Evolutionary conservation across 2,113 vertebrate species (phyloP), one percentile per base, ranked within the genome.

Genomic region (Amphiprion percula): DNA sequence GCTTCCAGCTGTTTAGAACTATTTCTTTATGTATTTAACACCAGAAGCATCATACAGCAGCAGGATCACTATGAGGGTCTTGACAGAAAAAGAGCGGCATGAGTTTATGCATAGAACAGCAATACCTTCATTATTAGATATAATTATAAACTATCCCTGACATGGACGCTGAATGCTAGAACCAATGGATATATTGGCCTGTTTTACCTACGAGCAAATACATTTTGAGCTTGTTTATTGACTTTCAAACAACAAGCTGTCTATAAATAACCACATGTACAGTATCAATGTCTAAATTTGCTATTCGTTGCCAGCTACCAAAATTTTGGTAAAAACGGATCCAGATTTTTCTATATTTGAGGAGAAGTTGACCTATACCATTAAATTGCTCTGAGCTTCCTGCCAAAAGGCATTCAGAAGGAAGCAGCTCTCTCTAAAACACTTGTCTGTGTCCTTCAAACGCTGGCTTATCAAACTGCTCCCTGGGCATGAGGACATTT

Each of bases 371-470:
- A 69, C 62, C 58, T 41, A 46, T 30, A 58, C 54, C 14, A 63
- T 1, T 21, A 47, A 28, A 73, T 26, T 33, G 17, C 24, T 70
- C 52, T 39, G 68, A 44, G 63, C 44, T 54, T 74, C 28, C 63
- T 67, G 77, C 59, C 60, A 85, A 72, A 84, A 66, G 60, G 53
- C 44, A 59, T 39, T 23, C 15, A 28, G 11, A 14, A 28, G 58
- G 23, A 81, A 46, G 28, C 49, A 44, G 55, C 66, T 71, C 37
- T 58, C 41, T 68, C 56, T 55, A 49, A 37, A 72, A n/a, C 49
- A 49, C 72, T 80, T 65, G 28, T 41, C 63, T 64, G 58, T 74
- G 2, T 71, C 39, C 65, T 77, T 68, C 72, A 82, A 74, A 85
- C 28, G 15, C 19, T 54, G 26, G 62, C 54, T 76, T 39, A 24